Conservation (phyloP, 2,888 invertebrate species). For the Lampropteryx suffumata region DNA sequence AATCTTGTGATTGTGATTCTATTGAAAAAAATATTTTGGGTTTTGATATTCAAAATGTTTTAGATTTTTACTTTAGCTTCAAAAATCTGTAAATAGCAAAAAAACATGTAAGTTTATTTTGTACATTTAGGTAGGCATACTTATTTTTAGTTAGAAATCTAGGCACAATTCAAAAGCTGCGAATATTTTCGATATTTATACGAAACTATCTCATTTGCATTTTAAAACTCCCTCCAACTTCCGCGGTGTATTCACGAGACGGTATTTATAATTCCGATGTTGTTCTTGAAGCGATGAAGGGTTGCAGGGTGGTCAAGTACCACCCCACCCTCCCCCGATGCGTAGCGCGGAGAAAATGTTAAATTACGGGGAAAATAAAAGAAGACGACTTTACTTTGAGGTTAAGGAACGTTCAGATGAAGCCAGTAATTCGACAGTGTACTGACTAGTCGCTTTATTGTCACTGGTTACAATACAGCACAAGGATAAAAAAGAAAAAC, state of each 20-base stretch:
- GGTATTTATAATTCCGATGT: constrained; percentile 60
- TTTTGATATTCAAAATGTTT: no score
- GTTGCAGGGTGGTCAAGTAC: constrained; percentile 58
- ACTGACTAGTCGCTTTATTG: constrained; percentile 1
- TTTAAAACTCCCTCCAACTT: constrained; percentile 30
- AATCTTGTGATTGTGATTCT: no score
- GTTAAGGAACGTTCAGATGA: constrained; percentile 6
- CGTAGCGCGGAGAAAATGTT: constrained; percentile 49
- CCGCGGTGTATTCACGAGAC: constrained; percentile 37
- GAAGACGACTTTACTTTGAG: constrained; percentile 36
- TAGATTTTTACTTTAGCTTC: no score
- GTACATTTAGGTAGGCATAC: no score
- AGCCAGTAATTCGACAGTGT: neutral
- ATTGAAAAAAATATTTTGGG: no score
- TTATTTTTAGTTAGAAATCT: no score
- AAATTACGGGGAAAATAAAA: constrained; percentile 60
- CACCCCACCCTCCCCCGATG: constrained; percentile 39
- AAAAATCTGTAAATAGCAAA: no score
- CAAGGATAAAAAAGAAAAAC: no score
- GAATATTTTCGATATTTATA: no score
- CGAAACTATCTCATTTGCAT: constrained; percentile 33
- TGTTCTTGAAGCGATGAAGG: constrained; percentile 67
- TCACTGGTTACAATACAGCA: neutral
- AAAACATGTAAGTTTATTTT: no score
- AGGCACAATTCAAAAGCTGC: no score